phyloP scores from a whole-genome alignment of 2,113 vertebrate species.

The Cathartes aura region DNA sequence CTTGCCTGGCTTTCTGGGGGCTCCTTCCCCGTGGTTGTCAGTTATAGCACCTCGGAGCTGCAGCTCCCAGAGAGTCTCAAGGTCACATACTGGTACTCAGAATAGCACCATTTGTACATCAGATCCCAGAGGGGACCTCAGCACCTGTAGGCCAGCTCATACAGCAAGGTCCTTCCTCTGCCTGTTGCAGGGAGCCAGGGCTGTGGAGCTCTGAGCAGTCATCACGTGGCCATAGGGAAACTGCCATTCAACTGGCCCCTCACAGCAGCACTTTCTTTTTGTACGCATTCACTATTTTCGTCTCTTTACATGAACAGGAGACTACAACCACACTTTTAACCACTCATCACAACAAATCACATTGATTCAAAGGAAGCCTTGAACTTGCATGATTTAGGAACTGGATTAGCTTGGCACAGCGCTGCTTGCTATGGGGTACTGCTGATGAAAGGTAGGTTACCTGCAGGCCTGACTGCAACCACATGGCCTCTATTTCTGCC shows the following conservation, averaged over 20 bases:
- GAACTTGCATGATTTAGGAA: not conserved
- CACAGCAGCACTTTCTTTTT: not conserved
- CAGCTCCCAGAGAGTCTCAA: not conserved
- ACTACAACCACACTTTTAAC: not conserved
- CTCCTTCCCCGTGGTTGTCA: not conserved
- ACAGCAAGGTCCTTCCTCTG: not conserved
- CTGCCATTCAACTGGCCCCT: not conserved
- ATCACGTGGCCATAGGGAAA: accelerated
- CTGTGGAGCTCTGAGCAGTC: not conserved
- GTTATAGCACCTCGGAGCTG: not conserved
- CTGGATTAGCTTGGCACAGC: not conserved
- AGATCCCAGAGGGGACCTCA: not conserved
- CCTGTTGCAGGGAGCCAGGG: not conserved
- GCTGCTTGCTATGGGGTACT: not conserved
- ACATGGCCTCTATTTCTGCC: not conserved
- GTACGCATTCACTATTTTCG: not conserved
- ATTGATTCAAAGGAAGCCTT: not conserved
- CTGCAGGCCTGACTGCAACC: not conserved
- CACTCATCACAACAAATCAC: not conserved
- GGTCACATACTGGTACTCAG: not conserved
- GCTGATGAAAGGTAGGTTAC: not conserved
- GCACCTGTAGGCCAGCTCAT: not conserved
- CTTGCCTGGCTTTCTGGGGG: not conserved
- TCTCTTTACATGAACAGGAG: not conserved
- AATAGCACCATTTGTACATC: not conserved